Evolutionary conservation across 2,888 invertebrate species (phyloP), one percentile per base, ranked within the genome.

Genomic region (Aleiodes leptofemur): DNA sequence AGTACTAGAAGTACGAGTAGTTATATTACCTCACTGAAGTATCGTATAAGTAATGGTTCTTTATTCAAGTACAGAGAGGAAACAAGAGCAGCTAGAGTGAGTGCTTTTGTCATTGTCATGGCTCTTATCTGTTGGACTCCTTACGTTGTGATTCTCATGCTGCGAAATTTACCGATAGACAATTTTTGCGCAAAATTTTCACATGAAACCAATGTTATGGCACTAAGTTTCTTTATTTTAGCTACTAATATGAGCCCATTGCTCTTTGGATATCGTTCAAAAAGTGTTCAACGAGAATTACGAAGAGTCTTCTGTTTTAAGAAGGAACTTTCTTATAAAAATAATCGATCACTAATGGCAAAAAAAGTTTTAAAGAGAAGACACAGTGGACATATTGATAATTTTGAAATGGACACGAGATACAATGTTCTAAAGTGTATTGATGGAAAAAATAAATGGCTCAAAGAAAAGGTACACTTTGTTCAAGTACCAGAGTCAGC

Each of bases 41-140:
- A 95, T 87, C 92, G 96, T 71, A 94, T 97, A 79, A 95, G 96
- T 78, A 96, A 96, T 86, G 96, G 96, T 43, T 95, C 95, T 61
- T 91, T 96, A 78, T 96, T 96, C 90, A 92, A 94, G 85, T 96
- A 96, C 87, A 92, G 96, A 72, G 97, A 97, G 87, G 97, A 97
- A 90, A 95, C 96, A 81, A 93, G 96, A 80, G 96, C 97, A 1
- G 97, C 96, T 8, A 94, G 96, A 80, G 96, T 97, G 70, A 96
- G 96, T 85, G 94, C 94, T 66, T 89, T 95, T 78, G 95, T 96
- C 78, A 93, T 95, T 85, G 92, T 95, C 51, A 94, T 95, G 90
- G 93, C 92, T 71, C 87, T 91, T 11, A 87, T 91, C 50, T 92
- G 92, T 82, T 92, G 92, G 92, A 87, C 91, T 14, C 92, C 92